Conservation (phyloP, 2,113 vertebrate species). For the Arvicanthis niloticus region DNA sequence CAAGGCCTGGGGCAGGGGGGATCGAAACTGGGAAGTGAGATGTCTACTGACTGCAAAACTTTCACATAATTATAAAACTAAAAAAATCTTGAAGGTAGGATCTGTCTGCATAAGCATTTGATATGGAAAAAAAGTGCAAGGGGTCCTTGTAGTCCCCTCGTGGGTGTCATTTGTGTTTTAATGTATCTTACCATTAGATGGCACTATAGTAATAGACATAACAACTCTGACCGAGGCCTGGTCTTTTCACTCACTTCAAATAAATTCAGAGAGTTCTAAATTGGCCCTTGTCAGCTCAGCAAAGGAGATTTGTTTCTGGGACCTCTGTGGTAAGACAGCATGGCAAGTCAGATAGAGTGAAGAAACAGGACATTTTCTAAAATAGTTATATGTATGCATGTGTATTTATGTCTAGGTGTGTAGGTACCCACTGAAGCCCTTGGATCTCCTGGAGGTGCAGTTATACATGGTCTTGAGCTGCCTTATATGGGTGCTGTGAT, state of each 20-base stretch:
- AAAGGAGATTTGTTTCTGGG: not conserved
- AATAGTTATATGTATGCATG: not conserved
- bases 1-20: not conserved
- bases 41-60: not conserved
- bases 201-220: slow-evolving; percentile 61
- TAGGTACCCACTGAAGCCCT: not conserved
- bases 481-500: too few relatives aligned
- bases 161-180: slow-evolving; percentile 38
- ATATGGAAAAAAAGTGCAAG: not conserved
- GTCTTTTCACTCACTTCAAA: not conserved
- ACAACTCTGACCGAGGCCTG: not conserved
- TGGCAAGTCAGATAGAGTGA: not conserved
- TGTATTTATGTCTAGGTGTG: not conserved
- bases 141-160: not conserved
- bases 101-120: not conserved
- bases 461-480: not conserved
- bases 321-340: not conserved
- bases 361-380: not conserved
- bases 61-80: not conserved
- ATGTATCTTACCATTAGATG: slow-evolving; percentile 73
- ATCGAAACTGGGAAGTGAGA: not conserved
- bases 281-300: not conserved
- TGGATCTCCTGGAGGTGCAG: not conserved
- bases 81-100: not conserved
- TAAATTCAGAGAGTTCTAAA: not conserved